These are phyloP conservation scores for Sitta europaea DNA, from an alignment of 2,113 vertebrate genomes.

Conservation along the genomic window DNA sequence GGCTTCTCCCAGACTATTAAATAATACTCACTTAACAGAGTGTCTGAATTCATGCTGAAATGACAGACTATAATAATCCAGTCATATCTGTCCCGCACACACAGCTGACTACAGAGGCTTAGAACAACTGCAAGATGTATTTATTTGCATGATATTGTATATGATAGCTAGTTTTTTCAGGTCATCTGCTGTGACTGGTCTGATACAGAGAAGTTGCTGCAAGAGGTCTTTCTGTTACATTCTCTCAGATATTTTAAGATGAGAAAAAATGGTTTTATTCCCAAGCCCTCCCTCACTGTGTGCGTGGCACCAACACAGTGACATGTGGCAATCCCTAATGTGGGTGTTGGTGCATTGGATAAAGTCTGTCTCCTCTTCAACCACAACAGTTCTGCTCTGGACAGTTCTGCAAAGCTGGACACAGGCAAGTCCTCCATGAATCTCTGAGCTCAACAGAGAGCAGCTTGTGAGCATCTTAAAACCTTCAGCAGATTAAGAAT, in stretches of 20 bases:
- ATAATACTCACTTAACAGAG: slow-evolving; percentile 33
- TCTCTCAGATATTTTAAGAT: background rate
- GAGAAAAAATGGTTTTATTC: background rate
- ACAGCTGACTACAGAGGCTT: background rate
- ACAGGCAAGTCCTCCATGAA: background rate
- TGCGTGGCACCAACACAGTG: fast-evolving
- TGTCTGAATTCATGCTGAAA: background rate
- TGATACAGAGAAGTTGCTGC: background rate
- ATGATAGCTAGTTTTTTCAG: background rate
- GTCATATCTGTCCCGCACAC: background rate
- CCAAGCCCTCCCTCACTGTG: background rate
- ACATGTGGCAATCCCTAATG: fast-evolving
- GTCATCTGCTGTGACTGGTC: background rate
- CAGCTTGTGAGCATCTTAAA: background rate
- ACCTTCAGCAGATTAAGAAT: background rate
- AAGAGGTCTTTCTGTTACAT: background rate
- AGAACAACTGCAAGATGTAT: slow-evolving; percentile 13
- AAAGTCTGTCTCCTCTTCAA: background rate
- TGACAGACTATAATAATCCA: slow-evolving; percentile 44
- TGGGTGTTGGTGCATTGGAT: background rate
- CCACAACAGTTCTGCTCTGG: background rate
- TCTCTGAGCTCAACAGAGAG: background rate
- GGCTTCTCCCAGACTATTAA: slow-evolving; percentile 55
- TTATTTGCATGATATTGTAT: background rate
- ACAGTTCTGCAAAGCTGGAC: background rate